Evolutionary conservation across 92 coral and sea anemone genomes (phyloP).

Genomic region (Palythoa heliodiscus): DNA sequence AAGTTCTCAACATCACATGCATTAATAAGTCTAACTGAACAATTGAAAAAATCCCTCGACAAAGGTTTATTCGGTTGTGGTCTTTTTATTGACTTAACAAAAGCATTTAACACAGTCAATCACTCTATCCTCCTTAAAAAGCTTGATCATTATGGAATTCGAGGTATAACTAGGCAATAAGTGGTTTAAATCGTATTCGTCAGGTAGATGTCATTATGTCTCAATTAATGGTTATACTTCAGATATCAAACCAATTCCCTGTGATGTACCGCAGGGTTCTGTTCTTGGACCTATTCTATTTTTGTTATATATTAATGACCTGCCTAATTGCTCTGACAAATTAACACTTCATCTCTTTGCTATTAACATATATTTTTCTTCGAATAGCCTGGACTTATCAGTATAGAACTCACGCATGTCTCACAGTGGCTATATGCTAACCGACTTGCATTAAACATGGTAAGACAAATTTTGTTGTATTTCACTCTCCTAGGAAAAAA

Average conservation of each 20-base stretch:
- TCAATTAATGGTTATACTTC: background rate
- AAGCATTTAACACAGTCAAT: too few relatives aligned
- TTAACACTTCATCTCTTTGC: too few relatives aligned
- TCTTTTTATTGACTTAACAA: conserved; percentile 1
- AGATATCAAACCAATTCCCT: conserved; percentile 3
- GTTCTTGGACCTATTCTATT: too few relatives aligned
- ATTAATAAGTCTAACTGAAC: too few relatives aligned
- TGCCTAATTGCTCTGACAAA: too few relatives aligned
- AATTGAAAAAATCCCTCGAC: too few relatives aligned
- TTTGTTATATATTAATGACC: too few relatives aligned
- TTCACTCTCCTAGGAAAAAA: conserved; percentile 27
- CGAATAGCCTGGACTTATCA: conserved; percentile 24
- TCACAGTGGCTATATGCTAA: conserved; percentile 11
- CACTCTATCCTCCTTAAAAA: too few relatives aligned
- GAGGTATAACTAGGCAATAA: too few relatives aligned
- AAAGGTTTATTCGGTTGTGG: conserved; percentile 3
- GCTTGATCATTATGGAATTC: too few relatives aligned
- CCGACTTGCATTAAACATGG: too few relatives aligned
- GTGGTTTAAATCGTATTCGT: background rate
- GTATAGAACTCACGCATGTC: conserved; percentile 20
- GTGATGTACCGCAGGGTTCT: background rate
- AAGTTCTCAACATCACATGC: too few relatives aligned
- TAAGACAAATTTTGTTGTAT: conserved; percentile 1
- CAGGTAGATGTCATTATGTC: conserved; percentile 15
- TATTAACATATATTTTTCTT: background rate